Evolutionary conservation across 2,888 invertebrate genomes (phyloP), one percentile per base, ranked within the genome.

Genomic region (Apotomis capreana): DNA sequence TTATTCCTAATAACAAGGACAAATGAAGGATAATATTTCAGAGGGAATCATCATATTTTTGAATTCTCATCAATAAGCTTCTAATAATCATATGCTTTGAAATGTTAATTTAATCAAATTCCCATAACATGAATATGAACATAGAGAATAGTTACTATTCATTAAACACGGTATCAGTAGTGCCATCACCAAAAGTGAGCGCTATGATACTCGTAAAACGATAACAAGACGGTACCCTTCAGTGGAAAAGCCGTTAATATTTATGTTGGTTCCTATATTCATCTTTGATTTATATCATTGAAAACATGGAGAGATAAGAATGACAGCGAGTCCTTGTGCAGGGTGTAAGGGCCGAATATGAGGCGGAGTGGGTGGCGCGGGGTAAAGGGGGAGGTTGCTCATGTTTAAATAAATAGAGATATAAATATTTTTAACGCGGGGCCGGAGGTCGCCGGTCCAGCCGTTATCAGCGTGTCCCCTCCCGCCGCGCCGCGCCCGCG

Each of bases 391-490:
- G 73, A 55, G 69, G 46, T 65, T 68, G 75, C 72, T 73, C 71
- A 76, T 80, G 75, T 78, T 84, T 78, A 81, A 85, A 85, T 81
- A 85, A 85, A 86, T 84, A 87, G 79, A 82, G 83, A 83, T 84
- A 86, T 83, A 83, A 82, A 82, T 85, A 84, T 81, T 85, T 83
- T 85, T 83, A 83, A 81, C 81, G 81, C 81, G 79, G 80, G 86
- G 85, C 83, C 87, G 86, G 85, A 87, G 86, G 86, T 87, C 87
- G 83, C 75, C 81, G 82, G 86, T 82, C 81, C 85, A 80, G 74
- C 73, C 79, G 83, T 85, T 87, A 87, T 87, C 87, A 83, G 84
- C 74, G 52, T 64, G 68, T 57, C 72, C 72, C 74, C 76, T 75
- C 69, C 70, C 75, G 73, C 63, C 74, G 64, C 75, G 57, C 74